Conservation (phyloP, 2,888 invertebrate species). For the Escarpia spicata region DNA sequence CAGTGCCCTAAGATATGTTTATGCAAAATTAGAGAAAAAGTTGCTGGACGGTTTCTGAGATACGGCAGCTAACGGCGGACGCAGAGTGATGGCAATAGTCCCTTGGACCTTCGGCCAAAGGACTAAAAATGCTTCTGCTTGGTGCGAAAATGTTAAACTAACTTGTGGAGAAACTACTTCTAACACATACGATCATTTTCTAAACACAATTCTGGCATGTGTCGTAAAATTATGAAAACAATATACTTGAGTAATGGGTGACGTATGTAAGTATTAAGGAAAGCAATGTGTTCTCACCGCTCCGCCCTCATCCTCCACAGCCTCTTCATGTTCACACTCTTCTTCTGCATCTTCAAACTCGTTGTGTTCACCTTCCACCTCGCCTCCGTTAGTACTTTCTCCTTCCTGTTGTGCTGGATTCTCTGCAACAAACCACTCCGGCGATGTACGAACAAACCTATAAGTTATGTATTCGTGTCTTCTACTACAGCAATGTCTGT, state of each 20-base stretch:
- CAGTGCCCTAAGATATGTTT: too few relatives aligned
- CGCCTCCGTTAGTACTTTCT: neutral
- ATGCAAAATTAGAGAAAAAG: too few relatives aligned
- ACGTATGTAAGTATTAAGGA: neutral
- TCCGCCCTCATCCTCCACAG: neutral
- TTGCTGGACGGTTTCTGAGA: too few relatives aligned
- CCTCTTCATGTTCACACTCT: neutral
- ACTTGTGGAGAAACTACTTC: too few relatives aligned
- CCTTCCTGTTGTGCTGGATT: neutral
- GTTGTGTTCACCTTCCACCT: neutral
- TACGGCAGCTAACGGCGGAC: too few relatives aligned
- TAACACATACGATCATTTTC: too few relatives aligned
- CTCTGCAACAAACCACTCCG: neutral
- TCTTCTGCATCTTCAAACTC: constrained; percentile 6
- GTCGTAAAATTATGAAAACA: neutral
- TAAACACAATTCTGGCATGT: too few relatives aligned
- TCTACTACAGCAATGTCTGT: neutral
- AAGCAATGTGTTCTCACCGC: neutral
- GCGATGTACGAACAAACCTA: neutral
- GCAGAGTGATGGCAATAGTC: too few relatives aligned
- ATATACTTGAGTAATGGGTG: neutral
- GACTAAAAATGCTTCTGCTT: too few relatives aligned
- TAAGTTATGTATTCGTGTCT: neutral
- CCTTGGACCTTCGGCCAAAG: too few relatives aligned
- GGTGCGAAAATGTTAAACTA: too few relatives aligned